Base-by-base conservation (phyloP, 2,888 invertebrate species). In the Macrosiphum euphorbiae region DNA sequence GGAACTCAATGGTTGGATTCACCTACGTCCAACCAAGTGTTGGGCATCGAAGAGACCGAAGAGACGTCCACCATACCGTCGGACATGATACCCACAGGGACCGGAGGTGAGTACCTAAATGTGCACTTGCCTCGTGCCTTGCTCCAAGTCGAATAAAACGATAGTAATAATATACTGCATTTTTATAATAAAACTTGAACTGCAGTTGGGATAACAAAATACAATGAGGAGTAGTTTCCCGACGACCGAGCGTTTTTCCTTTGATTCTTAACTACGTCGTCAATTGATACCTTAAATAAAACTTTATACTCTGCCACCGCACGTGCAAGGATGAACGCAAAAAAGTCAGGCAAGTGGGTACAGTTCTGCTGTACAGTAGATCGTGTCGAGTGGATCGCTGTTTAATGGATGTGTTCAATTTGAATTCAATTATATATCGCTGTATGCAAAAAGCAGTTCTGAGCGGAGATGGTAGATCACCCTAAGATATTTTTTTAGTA, bases 1-100 rank as follows among this genome's bases (percentile, higher is more conserved):
- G 90, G 90, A 13, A 90, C 90, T 3, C 50, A 41, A 11, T 94
- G 93, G 93, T 26, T 86, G 93, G 93, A 94, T 41, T 16, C 89
- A 28, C 93, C 93, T 11, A 90, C 89, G 86, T 94, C 93, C 7
- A 94, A 94, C 41, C 93, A 94, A 52, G 93, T 94, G 41, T 47
- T 90, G 85, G 93, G 89, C 24, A 28, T 94, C 58, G 93, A 94
- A 86, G 93, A 94, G 35, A 94, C 85, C 85, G 93, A 90, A 8
- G 93, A 90, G 41, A 90, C 93, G 47, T 35, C 90, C 28, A 90
- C 93, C 41, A 1, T 94, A 13, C 93, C 93, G 28, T 94, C 93
- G 4, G 90, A 67, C 0, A 94, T 94, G 93, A 94, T 94, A 90
- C 93, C 93, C 20, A 94, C 93, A 5, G 93, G 93, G 41, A 94